Conservation (phyloP, 2,888 invertebrate species). For the Zygothrica quintamaculata region DNA sequence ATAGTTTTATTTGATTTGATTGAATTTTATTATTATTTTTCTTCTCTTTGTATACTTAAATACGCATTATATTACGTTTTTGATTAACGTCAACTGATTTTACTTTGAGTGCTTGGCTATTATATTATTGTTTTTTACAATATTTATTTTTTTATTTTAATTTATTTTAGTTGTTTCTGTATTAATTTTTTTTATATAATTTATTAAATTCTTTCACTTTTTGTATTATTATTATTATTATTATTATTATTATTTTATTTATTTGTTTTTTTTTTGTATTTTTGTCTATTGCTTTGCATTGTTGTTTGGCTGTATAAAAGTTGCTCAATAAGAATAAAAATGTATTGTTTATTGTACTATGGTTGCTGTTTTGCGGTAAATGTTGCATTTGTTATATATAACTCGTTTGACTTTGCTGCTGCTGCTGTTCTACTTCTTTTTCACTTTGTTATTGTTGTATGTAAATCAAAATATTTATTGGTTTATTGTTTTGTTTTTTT, state of each 20-base stretch:
- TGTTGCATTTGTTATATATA: conserved; percentile 67
- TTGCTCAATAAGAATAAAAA: conserved; percentile 70
- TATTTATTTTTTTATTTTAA: conserved; percentile 13
- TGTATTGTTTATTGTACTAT: conserved; percentile 77
- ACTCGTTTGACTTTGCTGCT: conserved; percentile 39
- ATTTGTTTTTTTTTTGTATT: conserved; percentile 20
- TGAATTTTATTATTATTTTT: conserved; percentile 26
- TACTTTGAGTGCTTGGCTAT: conserved; percentile 15
- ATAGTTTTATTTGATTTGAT: conserved; percentile 41
- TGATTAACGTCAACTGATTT: conserved; percentile 53
- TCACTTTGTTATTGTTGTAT: conserved; percentile 32
- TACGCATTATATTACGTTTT: conserved; percentile 30
- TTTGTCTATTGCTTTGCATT: conserved; percentile 64
- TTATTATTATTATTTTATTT: too few species aligned
- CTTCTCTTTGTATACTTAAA: conserved; percentile 45
- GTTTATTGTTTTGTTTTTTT: conserved; percentile 46
- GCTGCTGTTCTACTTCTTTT: conserved; percentile 1
- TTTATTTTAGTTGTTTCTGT: too few species aligned
- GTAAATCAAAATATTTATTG: conserved; percentile 45
- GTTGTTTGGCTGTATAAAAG: conserved; percentile 71
- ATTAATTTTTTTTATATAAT: conserved; percentile 15
- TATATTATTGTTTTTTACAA: neutral
- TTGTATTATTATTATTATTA: conserved; percentile 21
- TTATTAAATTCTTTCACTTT: conserved; percentile 39
- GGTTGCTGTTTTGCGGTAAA: conserved; percentile 71